Base-by-base conservation (phyloP, 2,888 invertebrate genomes). In the Hyposoter didymator region DNA sequence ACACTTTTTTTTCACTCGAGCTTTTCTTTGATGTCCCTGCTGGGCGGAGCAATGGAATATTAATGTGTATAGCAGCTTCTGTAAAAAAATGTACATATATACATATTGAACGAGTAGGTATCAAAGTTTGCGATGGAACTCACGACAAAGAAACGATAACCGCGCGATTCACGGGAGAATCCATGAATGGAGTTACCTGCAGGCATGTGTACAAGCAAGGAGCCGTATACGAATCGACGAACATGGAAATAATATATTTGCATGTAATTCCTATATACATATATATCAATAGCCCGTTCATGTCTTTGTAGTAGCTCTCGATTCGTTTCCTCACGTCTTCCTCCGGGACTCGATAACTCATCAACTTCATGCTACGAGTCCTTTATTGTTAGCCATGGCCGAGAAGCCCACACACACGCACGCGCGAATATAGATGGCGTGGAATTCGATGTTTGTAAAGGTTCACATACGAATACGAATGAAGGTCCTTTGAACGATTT, bases 101-200 rank as follows among this genome's bases (percentile, higher is more conserved):
- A 64, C 17, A 28, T 28, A 45, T 8, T 19, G 43, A 17, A 14
- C 66, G 47, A 52, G 39, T 64, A 66, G 62, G 83, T 80, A 84
- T 84, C 74, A 81, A 81, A 84, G 81, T 84, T 83, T 74, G 62
- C 19, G 80, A 69, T 81, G 62, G 49, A 81, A 78, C 64, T 66
- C 73, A 70, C 66, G 74, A 84, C 83, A 84, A 86, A 81, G 83
- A 86, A 86, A 84, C 74, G 85, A 76, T 84, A 84, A 78, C 73
- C 78, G 62, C 67, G 69, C 80, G 80, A 86, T 81, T 78, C 74
- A 49, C n/a, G 52, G 64, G 62, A 83, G 64, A 80, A 83, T 85
- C 32, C 64, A 69, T 85, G 85, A 85, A 85, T 83, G 83, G 64
- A 43, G 32, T 14, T 39, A 75, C 72, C 47, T 52, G 45, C 39